Percentiles rank a stretch among this genome's conserved stretches.
Conservation (phyloP, 2,888 invertebrate species). For the Conops quadrifasciatus region DNA sequence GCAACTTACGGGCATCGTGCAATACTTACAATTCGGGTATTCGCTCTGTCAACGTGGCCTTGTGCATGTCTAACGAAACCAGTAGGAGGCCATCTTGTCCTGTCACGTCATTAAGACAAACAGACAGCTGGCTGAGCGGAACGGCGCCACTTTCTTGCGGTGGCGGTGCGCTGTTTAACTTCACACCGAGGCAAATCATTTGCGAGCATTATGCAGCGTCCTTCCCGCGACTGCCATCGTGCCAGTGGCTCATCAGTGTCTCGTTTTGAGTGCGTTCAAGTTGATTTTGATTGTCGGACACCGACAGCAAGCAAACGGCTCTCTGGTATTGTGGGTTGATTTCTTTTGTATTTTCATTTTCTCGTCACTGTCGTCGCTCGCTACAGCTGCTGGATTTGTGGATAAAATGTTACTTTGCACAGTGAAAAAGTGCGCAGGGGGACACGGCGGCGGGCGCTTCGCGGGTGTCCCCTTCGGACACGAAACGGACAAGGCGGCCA, state of each 20-base stretch:
- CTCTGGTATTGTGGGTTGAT: not conserved
- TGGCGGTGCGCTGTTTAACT: not conserved
- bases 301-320: not conserved
- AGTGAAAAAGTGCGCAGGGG: not conserved
- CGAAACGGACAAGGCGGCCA: not conserved
- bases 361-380: not conserved
- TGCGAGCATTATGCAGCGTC: not conserved
- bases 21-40: no score
- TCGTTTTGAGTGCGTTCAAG: not conserved
- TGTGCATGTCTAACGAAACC: no score
- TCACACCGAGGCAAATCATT: slow-evolving; percentile 7
- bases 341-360: slow-evolving; percentile 1
- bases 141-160: not conserved
- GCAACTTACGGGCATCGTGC: no score
- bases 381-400: not conserved
- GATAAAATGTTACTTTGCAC: not conserved
- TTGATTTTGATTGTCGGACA: slow-evolving; percentile 18
- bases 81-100: no score
- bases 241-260: not conserved
- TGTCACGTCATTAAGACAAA: no score
- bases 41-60: no score
- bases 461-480: no score
- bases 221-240: not conserved
- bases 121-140: no score
- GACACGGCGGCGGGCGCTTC: no score